phyloP scores from a whole-genome alignment of 2,797 vertebrate species.

The Valencia hispanica region DNA sequence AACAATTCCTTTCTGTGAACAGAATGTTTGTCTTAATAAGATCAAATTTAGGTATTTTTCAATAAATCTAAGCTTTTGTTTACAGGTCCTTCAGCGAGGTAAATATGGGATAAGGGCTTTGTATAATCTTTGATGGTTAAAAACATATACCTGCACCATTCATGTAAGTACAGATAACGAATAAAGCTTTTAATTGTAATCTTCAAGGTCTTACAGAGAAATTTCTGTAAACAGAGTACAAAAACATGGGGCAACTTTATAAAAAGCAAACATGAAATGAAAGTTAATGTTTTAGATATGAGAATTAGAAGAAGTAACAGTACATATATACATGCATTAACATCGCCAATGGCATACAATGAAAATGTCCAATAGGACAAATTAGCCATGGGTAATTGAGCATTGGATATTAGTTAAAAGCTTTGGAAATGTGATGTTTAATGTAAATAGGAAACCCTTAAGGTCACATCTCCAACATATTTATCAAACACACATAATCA shows the following conservation, averaged over 20 bases:
- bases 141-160: constrained; percentile 8
- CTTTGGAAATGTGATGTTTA: neutral
- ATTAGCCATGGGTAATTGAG: neutral
- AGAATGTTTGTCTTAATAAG: constrained; percentile 9
- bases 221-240: neutral
- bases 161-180: constrained; percentile 1
- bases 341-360: neutral
- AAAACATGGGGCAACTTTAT: neutral
- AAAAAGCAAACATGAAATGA: neutral
- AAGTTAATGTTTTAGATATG: neutral
- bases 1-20: constrained; percentile 6
- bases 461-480: neutral
- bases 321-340: neutral
- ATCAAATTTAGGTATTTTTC: constrained; percentile 22
- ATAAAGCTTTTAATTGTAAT: neutral
- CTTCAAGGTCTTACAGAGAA: neutral
- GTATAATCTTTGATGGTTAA: constrained; percentile 6
- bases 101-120: constrained; percentile 20
- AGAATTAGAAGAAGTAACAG: neutral
- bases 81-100: constrained; percentile 12
- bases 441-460: neutral
- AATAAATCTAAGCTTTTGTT: constrained; percentile 22
- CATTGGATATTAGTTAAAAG: neutral
- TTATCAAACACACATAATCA: neutral
- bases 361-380: neutral